Percentiles rank a stretch among this genome's conserved stretches.
Evolutionary conservation across 2,888 invertebrate genomes (phyloP).

Genomic region (Copidosoma aretas): DNA sequence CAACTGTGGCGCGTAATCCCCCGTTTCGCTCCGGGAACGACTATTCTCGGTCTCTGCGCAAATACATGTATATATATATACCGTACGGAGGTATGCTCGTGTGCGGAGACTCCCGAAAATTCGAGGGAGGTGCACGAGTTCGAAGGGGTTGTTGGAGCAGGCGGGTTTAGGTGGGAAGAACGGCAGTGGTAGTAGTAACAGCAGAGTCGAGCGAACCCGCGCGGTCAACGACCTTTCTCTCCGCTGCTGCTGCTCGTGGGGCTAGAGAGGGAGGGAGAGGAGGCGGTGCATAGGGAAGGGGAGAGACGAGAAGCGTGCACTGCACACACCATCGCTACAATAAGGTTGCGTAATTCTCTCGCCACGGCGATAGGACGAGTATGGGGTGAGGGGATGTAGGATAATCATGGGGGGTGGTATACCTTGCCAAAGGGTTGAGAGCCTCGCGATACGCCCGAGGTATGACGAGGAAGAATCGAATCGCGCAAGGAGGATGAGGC

Average conservation of each 20-base stretch:
- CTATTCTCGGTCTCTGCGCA: slow-evolving; percentile 24
- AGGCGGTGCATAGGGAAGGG: neutral
- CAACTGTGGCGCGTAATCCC: slow-evolving; percentile 32
- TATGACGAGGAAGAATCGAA: too few relatives aligned
- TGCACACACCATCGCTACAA: neutral
- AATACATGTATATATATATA: too few relatives aligned
- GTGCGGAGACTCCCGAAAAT: slow-evolving; percentile 7
- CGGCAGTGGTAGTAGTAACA: neutral
- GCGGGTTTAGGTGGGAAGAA: slow-evolving; percentile 3
- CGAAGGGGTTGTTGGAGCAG: neutral
- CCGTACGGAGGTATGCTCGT: slow-evolving; percentile 5
- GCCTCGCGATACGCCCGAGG: too few relatives aligned
- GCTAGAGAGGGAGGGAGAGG: neutral
- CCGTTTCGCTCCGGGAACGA: slow-evolving; percentile 17
- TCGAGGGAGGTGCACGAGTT: neutral
- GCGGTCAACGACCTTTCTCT: slow-evolving; percentile 44
- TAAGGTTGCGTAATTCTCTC: neutral
- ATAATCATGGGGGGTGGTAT: too few relatives aligned
- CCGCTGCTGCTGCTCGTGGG: neutral
- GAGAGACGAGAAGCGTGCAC: neutral
- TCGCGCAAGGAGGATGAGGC: too few relatives aligned
- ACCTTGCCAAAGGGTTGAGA: too few relatives aligned
- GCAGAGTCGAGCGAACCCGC: too few relatives aligned
- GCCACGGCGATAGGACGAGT: too few relatives aligned
- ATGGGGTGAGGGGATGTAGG: too few relatives aligned